Base-by-base conservation (phyloP, 2,113 vertebrate genomes). In the Neofelis nebulosa region DNA sequence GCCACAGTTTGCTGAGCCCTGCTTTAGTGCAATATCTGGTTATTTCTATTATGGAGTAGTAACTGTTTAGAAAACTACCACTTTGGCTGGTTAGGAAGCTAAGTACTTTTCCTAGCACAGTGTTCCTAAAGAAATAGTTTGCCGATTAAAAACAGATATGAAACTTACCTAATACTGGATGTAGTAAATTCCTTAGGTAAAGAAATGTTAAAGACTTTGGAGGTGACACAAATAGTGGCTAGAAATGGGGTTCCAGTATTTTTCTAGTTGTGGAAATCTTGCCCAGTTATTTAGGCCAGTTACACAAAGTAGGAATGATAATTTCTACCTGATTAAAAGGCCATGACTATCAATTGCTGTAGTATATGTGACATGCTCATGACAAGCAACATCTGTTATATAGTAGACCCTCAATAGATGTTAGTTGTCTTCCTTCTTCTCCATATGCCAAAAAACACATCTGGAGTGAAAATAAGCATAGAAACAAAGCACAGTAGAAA, bases 251-350 rank as follows among this genome's bases (percentile, higher is more conserved):
- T 91, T 73, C 15, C 7, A 48, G 1, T n/a, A 85, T 93, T 96
- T 95, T 95, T 61, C 69, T 91, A 52, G 16, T 50, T 95, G 65
- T 92, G 23, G 87, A 61, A 45, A 89, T 74, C 63, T 38, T 91
- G 27, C 5, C 10, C n/a, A 31, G 41, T 78, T 78, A 78, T 48
- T 78, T 78, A 27, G 41, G 41, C 7, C 25, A 48, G 7, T 78
- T 48, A 18, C 63, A 29, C 78, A 73, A 83, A 83, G 23, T 55
- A 90, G 45, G 13, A 92, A 81, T 85, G 76, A 65, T n/a, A 74
- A 63, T 74, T 41, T 15, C 16, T 94, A 57, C 38, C 23, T 83
- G 29, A 71, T 48, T 27, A 76, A 95, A 85, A 71, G 41, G 3
- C 69, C 11, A 16, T 5, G 18, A 13, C 19, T 79, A 81, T 38